Conservation (phyloP, 2,888 invertebrate genomes). For the Ennomos quercinarius region DNA sequence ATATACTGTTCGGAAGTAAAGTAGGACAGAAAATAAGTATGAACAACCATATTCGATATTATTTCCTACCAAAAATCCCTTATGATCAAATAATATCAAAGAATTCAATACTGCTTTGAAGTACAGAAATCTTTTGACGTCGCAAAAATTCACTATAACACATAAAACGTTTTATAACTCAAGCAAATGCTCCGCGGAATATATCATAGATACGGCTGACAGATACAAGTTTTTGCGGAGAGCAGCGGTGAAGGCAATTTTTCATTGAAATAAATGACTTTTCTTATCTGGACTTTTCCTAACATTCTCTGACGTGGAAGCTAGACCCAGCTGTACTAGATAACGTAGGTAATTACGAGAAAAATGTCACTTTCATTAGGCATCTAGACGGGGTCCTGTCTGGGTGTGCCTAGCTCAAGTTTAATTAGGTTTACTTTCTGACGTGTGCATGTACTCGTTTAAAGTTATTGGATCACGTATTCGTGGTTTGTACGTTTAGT, state of each 20-base stretch:
- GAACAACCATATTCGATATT: constrained; percentile 15
- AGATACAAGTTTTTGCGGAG: constrained; percentile 45
- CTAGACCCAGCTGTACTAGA: constrained; percentile 37
- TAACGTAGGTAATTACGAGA: constrained; percentile 31
- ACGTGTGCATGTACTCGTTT: neutral
- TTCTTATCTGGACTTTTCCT: constrained; percentile 57
- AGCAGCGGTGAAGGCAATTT: constrained; percentile 55
- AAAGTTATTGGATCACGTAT: no score
- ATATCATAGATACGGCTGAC: constrained; percentile 46
- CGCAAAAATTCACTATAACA: constrained; percentile 38
- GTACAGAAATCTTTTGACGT: constrained; percentile 30
- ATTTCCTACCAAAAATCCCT: constrained; percentile 19
- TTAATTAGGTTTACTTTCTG: constrained; percentile 3
- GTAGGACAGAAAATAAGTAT: neutral
- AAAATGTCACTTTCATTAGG: constrained; percentile 11
- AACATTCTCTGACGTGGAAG: constrained; percentile 33
- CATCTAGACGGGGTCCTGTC: constrained; percentile 5
- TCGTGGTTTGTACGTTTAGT: no score
- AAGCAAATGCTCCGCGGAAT: constrained; percentile 46
- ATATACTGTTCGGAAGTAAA: neutral
- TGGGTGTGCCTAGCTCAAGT: constrained; percentile 1
- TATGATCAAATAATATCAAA: constrained; percentile 32
- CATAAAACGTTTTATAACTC: constrained; percentile 47
- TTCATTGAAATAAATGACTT: constrained; percentile 66
- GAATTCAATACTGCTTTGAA: constrained; percentile 25